Conservation (phyloP, 30 jellyfish, hydroid and myxozoan genomes). For the Clytia hemisphaerica region DNA sequence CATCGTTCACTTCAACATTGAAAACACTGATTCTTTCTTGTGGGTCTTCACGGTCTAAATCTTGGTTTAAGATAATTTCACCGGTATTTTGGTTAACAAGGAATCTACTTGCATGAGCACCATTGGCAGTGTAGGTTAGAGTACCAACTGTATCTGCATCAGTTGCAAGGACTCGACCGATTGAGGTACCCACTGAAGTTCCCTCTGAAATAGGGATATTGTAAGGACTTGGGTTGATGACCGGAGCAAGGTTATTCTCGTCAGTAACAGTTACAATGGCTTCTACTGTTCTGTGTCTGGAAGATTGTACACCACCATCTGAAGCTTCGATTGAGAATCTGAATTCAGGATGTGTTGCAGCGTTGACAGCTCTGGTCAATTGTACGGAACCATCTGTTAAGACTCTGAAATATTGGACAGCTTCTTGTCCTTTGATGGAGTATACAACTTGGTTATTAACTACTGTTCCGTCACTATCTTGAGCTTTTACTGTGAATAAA, state of each 20-base stretch:
- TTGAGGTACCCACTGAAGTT: constrained; percentile 36
- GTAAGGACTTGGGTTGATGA: neutral
- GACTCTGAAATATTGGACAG: neutral
- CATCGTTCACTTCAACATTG: constrained; percentile 57
- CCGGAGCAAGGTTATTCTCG: constrained; percentile 4
- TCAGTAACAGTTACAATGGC: constrained; percentile 23
- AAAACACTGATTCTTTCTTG: constrained; percentile 24
- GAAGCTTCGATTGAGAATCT: constrained; percentile 24
- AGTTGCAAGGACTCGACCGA: constrained; percentile 51
- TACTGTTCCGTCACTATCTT: neutral
- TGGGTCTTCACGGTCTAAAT: constrained; percentile 71
- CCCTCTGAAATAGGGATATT: constrained; percentile 32
- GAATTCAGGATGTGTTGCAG: neutral
- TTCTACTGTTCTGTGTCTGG: constrained; percentile 16
- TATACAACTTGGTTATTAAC: constrained; percentile 4
- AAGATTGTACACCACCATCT: constrained; percentile 5
- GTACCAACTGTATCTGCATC: constrained; percentile 68
- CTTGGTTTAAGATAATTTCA: constrained; percentile 26
- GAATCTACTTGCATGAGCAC: constrained; percentile 50
- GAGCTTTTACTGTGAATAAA: neutral
- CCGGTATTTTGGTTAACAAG: constrained; percentile 63
- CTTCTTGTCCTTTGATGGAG: constrained; percentile 9
- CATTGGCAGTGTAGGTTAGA: constrained; percentile 50
- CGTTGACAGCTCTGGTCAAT: neutral
- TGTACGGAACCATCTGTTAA: neutral